These are phyloP conservation scores for Misgurnus anguillicaudatus DNA, from an alignment of 2,113 vertebrate species.

Conservation along the genomic window DNA sequence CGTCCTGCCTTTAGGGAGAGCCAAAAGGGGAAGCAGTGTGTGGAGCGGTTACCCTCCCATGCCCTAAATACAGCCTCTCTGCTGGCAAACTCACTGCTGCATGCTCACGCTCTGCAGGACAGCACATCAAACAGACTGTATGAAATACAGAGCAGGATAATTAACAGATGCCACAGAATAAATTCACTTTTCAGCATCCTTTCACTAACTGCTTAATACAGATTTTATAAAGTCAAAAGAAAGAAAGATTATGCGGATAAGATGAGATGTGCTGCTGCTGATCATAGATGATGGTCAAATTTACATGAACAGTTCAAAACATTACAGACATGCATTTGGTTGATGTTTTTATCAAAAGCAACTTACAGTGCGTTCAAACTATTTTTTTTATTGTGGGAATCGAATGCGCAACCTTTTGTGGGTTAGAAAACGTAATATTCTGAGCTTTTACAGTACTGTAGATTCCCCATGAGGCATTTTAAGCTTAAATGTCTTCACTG, in stretches of 20 bases:
- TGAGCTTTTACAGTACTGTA: too few species aligned
- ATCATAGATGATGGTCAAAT: too few species aligned
- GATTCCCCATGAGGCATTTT: too few species aligned
- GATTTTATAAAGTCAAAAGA: neutral
- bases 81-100: slow-evolving; percentile 3
- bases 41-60: slow-evolving; percentile 4
- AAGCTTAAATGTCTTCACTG: too few species aligned
- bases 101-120: slow-evolving; percentile 66
- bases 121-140: slow-evolving; percentile 76
- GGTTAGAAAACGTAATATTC: too few species aligned
- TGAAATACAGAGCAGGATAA: slow-evolving; percentile 77
- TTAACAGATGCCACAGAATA: slow-evolving; percentile 78
- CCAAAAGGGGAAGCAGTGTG: neutral
- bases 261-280: neutral
- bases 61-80: slow-evolving; percentile 44
- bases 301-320: too few species aligned
- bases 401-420: too few species aligned
- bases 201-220: slow-evolving; percentile 19
- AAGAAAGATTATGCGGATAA: neutral
- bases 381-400: too few species aligned
- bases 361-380: too few species aligned
- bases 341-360: too few species aligned
- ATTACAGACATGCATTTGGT: too few species aligned
- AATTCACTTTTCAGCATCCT: slow-evolving; percentile 29
- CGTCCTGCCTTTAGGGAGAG: neutral